Conservation (phyloP, 2,797 vertebrate genomes). For the Myotis planiceps region DNA sequence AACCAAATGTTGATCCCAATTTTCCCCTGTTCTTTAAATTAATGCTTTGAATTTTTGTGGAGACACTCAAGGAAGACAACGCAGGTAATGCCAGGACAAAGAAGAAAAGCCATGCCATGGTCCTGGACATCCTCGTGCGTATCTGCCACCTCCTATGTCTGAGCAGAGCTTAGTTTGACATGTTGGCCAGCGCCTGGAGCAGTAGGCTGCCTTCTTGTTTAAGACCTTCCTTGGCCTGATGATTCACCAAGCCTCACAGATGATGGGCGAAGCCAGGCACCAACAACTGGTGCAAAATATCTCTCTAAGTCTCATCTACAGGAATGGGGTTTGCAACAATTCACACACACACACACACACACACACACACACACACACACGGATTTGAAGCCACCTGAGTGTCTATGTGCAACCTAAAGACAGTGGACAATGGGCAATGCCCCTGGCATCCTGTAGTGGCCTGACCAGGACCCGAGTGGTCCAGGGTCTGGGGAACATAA, state of each 20-base stretch:
- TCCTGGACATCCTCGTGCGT: background rate
- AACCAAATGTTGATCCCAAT: background rate
- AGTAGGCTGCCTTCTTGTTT: background rate
- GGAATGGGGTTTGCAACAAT: conserved; percentile 50
- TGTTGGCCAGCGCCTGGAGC: background rate
- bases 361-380: background rate
- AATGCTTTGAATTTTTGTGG: conserved; percentile 16
- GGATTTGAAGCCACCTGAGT: conserved; percentile 59
- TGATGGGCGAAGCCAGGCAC: background rate
- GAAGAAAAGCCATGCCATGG: background rate
- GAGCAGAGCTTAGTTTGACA: background rate
- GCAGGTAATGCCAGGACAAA: background rate
- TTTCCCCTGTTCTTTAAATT: background rate
- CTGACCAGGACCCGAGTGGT: background rate
- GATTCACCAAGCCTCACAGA: background rate
- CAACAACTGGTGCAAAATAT: background rate
- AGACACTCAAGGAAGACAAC: background rate
- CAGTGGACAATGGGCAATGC: background rate
- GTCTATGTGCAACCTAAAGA: background rate
- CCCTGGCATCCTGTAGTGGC: conserved; percentile 29
- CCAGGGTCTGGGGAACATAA: background rate
- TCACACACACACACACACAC: background rate
- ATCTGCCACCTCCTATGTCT: background rate
- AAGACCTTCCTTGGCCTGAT: background rate
- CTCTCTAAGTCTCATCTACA: conserved; percentile 60